A percentile compares a stretch with the other conserved stretches of the same genome.
Evolutionary conservation across 2,113 vertebrate genomes (phyloP).

Genomic region (Toxotes jaculatrix): DNA sequence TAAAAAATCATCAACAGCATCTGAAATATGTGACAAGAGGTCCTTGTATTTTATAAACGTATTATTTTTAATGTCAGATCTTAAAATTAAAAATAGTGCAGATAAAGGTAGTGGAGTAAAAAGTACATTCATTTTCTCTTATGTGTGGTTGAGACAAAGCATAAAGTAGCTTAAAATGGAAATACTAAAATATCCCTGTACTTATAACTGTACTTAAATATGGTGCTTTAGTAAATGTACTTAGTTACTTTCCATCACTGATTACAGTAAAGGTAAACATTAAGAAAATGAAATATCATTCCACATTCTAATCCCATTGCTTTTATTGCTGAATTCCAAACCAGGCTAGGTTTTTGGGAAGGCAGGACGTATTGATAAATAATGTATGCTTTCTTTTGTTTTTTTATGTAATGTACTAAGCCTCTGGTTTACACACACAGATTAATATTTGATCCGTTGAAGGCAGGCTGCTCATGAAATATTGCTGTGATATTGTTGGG

Average conservation of each 20-base stretch:
- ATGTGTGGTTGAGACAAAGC: no score
- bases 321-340: conserved; percentile 6
- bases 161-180: neutral
- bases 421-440: conserved; percentile 42
- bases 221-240: neutral
- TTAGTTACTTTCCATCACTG: neutral
- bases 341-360: neutral
- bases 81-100: neutral
- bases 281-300: neutral
- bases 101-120: neutral
- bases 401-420: conserved; percentile 23
- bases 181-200: no score
- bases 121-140: no score
- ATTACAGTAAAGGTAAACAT: neutral
- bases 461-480: conserved; percentile 41
- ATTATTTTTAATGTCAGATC: neutral
- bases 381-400: conserved; percentile 24
- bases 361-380: conserved; percentile 33
- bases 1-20: no score
- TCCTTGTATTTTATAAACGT: no score
- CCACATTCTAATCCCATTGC: neutral
- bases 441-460: conserved; percentile 54
- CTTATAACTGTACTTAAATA: no score
- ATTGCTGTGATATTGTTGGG: conserved; percentile 13
- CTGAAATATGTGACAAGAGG: no score